A percentile compares a stretch with the other conserved stretches of the same genome.
These are phyloP conservation scores for Luehdorfia chinensis DNA, from an alignment of 1,140 invertebrate species.

Conservation along the genomic window DNA sequence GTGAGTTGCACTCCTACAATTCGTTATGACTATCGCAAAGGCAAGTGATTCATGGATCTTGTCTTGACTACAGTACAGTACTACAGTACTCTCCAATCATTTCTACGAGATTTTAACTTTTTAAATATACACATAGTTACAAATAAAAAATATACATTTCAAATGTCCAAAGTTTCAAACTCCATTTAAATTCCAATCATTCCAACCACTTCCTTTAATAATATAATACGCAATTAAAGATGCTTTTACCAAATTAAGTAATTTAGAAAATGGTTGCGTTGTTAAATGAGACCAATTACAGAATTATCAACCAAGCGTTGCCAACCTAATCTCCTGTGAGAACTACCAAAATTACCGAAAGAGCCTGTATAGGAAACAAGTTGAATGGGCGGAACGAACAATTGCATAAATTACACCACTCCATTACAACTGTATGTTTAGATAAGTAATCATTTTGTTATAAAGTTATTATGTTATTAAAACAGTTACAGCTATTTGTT, in stretches of 20 bases:
- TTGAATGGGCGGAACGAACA: slow-evolving; percentile 14
- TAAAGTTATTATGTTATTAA: slow-evolving; percentile 8
- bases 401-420: slow-evolving; percentile 7
- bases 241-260: slow-evolving; percentile 4
- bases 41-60: too few species aligned
- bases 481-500: neutral
- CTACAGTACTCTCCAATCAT: too few species aligned
- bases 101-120: too few species aligned
- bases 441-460: slow-evolving; percentile 8
- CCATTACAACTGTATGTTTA: slow-evolving; percentile 2
- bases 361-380: neutral
- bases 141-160: too few species aligned
- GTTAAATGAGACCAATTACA: slow-evolving; percentile 9
- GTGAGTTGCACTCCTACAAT: too few species aligned
- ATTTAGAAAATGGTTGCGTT: slow-evolving; percentile 5
- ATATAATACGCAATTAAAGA: neutral
- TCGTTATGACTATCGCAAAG: too few species aligned
- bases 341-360: slow-evolving; percentile 8
- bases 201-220: slow-evolving; percentile 4
- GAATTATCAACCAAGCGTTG: slow-evolving; percentile 10
- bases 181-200: slow-evolving; percentile 1
- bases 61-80: too few species aligned
- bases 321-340: slow-evolving; percentile 9
- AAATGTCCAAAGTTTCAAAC: too few species aligned
- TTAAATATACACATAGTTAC: too few species aligned